Conservation (phyloP, 1,140 invertebrate genomes). For the Mya arenaria region DNA sequence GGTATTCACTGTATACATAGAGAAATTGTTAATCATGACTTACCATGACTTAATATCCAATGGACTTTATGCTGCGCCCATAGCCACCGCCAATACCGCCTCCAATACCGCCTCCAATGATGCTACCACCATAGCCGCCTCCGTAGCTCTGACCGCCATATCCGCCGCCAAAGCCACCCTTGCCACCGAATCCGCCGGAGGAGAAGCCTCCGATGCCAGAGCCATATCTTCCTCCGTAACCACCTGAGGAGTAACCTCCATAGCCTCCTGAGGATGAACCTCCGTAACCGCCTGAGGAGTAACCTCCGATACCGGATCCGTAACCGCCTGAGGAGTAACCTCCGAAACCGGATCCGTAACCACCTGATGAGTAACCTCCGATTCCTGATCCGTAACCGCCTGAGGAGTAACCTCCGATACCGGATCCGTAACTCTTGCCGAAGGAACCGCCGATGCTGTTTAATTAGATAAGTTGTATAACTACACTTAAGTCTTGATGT, state of each 20-base stretch:
- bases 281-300: too few species aligned
- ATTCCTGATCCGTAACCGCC: too few species aligned
- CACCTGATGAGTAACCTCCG: neutral
- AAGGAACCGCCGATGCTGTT: too few species aligned
- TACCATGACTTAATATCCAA: too few species aligned
- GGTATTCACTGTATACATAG: too few species aligned
- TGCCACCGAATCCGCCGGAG: neutral
- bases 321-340: neutral
- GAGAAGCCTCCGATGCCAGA: neutral
- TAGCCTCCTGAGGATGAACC: neutral
- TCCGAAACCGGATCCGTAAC: too few species aligned
- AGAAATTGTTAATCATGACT: too few species aligned
- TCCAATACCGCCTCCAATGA: constrained; percentile 4
- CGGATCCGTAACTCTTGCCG: neutral
- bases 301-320: neutral
- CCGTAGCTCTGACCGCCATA: neutral
- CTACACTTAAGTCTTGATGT: too few species aligned
- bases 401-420: neutral
- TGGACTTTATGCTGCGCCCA: neutral
- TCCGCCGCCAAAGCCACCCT: neutral
- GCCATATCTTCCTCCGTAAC: neutral
- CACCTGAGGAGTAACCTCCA: neutral
- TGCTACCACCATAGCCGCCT: neutral
- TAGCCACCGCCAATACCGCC: constrained; percentile 17
- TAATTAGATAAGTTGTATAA: too few species aligned